These are phyloP conservation scores for Scortum barcoo DNA, from an alignment of 2,113 vertebrate genomes.

Conservation along the genomic window DNA sequence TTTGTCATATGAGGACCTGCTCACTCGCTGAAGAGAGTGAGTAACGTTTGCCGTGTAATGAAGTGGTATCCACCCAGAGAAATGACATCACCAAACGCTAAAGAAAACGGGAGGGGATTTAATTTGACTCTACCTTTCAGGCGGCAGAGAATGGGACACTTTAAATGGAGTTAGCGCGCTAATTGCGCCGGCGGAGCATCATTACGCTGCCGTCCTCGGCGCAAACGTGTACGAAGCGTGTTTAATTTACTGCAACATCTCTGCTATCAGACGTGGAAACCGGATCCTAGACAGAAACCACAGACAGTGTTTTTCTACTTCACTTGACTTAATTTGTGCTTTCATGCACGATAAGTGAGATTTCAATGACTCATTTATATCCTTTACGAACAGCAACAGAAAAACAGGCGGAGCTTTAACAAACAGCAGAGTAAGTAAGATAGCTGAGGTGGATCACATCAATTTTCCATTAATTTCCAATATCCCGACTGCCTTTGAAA, in stretches of 20 bases:
- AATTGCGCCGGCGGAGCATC: constrained; percentile 64
- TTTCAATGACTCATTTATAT: constrained; percentile 22
- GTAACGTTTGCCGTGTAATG: constrained; percentile 80
- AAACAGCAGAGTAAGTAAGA: not conserved
- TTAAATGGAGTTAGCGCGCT: constrained; percentile 59
- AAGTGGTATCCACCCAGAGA: constrained; percentile 85
- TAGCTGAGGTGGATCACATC: not conserved
- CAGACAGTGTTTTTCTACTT: constrained; percentile 38
- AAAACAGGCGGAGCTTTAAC: not conserved
- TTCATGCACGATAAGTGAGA: no score
- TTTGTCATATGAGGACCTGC: constrained; percentile 74
- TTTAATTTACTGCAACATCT: constrained; percentile 65
- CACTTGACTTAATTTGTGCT: constrained; percentile 16
- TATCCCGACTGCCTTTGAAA: not conserved
- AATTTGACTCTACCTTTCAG: constrained; percentile 39
- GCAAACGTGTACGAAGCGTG: constrained; percentile 63
- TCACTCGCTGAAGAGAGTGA: constrained; percentile 74
- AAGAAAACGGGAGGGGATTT: constrained; percentile 28
- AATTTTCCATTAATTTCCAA: constrained; percentile 32
- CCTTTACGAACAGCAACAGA: no score
- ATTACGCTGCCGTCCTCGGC: constrained; percentile 35
- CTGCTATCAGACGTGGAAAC: constrained; percentile 30
- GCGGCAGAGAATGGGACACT: constrained; percentile 37
- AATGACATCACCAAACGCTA: constrained; percentile 80
- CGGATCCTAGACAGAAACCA: constrained; percentile 12